Evolutionary conservation across 2,888 invertebrate species (phyloP), one percentile per base, ranked within the genome.

Genomic region (Lathronympha strigana): DNA sequence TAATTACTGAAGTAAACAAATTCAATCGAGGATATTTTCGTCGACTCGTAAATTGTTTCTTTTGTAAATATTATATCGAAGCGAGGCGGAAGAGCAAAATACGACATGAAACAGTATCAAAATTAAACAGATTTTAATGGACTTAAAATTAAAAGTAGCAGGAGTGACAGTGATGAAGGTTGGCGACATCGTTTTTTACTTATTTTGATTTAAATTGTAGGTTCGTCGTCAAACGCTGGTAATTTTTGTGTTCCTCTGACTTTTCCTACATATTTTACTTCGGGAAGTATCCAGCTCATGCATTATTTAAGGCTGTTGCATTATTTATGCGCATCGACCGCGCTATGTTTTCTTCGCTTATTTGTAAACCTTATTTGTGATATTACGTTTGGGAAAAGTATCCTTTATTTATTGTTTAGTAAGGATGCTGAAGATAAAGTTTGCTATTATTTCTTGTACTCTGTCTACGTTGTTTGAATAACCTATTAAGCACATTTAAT

Each of bases 111-210:
- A 53, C 62, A 58, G 45, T 60, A 63, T 63, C 58, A 67, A 67
- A 64, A 60, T 67, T 67, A 54, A 60, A 58, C 53, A 62, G 72
- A 77, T 74, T 80, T 81, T 77, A 84, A 79, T 79, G 78, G 77
- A 79, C 73, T 81, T 78, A 81, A n/a, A 84, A 84, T 85, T 84
- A 83, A 83, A 84, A 82, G 81, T 75, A 77, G 75, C 76, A 75
- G 66, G 70, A 71, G 67, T 71, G 84, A 84, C 85, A 79, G 77
- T 84, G 86, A 86, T 77, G 74, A 83, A 80, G 86, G 83, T 82
- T 61, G 53, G 69, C 68, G 60, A 63, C 69, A 69, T 68, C 62
- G 61, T 68, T 69, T 72, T 45, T 74, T 74, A 69, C 73, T 75
- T 75, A 71, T 74, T 76, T 78, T 75, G 70, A 74, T 75, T 73